phyloP scores from a whole-genome alignment of 2,113 vertebrate genomes.

The Amazona guildingii region DNA sequence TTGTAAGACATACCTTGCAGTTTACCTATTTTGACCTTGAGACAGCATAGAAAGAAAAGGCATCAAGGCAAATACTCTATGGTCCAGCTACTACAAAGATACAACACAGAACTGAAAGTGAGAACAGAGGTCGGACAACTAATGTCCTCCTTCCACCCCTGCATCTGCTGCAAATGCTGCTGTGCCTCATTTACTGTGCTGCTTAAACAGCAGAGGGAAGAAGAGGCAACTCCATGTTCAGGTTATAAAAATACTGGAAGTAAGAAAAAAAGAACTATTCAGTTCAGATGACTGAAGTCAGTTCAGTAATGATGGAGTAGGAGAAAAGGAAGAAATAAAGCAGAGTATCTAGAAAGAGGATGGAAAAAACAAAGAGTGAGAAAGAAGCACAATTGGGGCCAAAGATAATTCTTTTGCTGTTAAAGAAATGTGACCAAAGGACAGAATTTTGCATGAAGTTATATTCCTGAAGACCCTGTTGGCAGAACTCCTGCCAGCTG shows the following conservation, averaged over 20 bases:
- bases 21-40: constrained; percentile 43
- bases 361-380: background rate
- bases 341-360: background rate
- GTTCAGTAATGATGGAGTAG: background rate
- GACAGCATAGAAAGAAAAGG: constrained; percentile 15
- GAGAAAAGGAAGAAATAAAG: background rate
- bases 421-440: background rate
- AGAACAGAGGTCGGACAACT: background rate
- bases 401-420: background rate
- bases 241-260: background rate
- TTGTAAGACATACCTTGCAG: constrained; percentile 1
- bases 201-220: constrained; percentile 11
- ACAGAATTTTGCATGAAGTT: background rate
- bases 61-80: background rate
- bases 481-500: background rate
- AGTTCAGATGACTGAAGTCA: background rate
- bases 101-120: constrained; percentile 18
- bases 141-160: constrained; percentile 14
- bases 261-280: background rate
- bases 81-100: background rate
- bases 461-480: background rate
- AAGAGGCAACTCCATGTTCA: background rate
- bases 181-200: background rate
- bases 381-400: background rate
- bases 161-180: constrained; percentile 19